phyloP scores from a whole-genome alignment of 2,888 invertebrate species.

The Hoplodrina blanda region DNA sequence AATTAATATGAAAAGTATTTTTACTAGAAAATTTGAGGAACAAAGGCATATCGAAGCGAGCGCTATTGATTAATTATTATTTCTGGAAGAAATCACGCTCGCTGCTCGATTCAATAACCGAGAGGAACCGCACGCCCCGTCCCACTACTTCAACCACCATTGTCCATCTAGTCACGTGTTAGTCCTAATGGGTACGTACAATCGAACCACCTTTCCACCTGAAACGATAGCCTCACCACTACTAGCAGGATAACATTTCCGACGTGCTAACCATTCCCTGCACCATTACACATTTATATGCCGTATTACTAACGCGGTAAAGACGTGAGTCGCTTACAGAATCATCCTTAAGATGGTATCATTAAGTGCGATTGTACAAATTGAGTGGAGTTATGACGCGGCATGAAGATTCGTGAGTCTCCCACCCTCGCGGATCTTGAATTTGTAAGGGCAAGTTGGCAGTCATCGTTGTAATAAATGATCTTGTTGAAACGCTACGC shows the following conservation, averaged over 20 bases:
- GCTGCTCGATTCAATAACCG: conserved; percentile 18
- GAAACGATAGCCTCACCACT: conserved; percentile 57
- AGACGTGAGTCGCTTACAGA: conserved; percentile 64
- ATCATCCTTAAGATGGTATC: conserved; percentile 60
- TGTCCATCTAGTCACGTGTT: conserved; percentile 61
- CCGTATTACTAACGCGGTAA: conserved; percentile 61
- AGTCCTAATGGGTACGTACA: conserved; percentile 60
- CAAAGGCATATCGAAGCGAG: neutral
- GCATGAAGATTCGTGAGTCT: conserved; percentile 64
- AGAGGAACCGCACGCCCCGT: conserved; percentile 3
- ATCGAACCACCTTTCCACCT: conserved; percentile 54
- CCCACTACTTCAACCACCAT: conserved; percentile 25
- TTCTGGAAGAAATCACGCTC: neutral
- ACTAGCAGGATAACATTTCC: conserved; percentile 25
- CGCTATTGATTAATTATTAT: neutral
- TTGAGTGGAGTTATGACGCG: conserved; percentile 73
- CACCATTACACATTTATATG: conserved; percentile 62
- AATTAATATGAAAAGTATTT: neutral
- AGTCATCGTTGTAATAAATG: conserved; percentile 69
- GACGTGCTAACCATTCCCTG: conserved; percentile 47
- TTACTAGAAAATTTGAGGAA: neutral
- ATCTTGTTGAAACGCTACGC: conserved; percentile 62
- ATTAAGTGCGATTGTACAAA: conserved; percentile 72
- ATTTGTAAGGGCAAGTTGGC: conserved; percentile 64
- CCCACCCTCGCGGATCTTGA: conserved; percentile 57